These are phyloP conservation scores for Macrobrachium nipponense DNA, from an alignment of 1,140 invertebrate species.

Conservation along the genomic window DNA sequence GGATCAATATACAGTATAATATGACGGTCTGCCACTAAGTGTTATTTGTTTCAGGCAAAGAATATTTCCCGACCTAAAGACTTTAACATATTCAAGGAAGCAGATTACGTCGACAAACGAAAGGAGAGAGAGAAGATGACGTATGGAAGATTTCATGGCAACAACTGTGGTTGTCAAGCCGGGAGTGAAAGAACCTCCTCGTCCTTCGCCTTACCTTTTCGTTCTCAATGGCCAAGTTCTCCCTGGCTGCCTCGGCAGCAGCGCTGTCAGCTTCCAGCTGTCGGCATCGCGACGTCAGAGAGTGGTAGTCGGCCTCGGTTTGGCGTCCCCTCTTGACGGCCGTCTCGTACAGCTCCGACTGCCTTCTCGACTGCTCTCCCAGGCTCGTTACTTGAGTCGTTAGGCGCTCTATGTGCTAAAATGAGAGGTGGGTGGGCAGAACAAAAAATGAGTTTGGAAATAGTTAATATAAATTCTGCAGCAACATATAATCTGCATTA, in stretches of 20 bases:
- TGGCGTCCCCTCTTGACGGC: conserved; percentile 56
- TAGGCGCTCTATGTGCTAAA: conserved; percentile 52
- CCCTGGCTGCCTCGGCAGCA: conserved; percentile 51
- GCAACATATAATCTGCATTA: too few relatives aligned
- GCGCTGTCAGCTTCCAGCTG: conserved; percentile 56
- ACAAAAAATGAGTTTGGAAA: too few relatives aligned
- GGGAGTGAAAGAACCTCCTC: background rate
- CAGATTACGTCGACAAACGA: too few relatives aligned
- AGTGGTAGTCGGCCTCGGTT: conserved; percentile 52
- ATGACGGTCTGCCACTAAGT: too few relatives aligned
- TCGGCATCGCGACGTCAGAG: conserved; percentile 47
- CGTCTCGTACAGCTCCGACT: conserved; percentile 61
- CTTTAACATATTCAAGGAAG: too few relatives aligned
- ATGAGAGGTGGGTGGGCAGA: too few relatives aligned
- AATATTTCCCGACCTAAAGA: too few relatives aligned
- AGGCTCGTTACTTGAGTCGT: conserved; percentile 52
- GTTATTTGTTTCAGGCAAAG: too few relatives aligned
- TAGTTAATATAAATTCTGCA: too few relatives aligned
- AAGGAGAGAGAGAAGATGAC: too few relatives aligned
- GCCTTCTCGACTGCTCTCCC: conserved; percentile 54
- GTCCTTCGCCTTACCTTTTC: conserved; percentile 42
- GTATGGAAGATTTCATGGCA: too few relatives aligned
- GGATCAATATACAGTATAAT: too few relatives aligned
- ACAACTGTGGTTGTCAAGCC: background rate
- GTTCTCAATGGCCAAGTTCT: conserved; percentile 42